phyloP scores from a whole-genome alignment of 2,797 vertebrate species.

The Cossypha niveicapilla region DNA sequence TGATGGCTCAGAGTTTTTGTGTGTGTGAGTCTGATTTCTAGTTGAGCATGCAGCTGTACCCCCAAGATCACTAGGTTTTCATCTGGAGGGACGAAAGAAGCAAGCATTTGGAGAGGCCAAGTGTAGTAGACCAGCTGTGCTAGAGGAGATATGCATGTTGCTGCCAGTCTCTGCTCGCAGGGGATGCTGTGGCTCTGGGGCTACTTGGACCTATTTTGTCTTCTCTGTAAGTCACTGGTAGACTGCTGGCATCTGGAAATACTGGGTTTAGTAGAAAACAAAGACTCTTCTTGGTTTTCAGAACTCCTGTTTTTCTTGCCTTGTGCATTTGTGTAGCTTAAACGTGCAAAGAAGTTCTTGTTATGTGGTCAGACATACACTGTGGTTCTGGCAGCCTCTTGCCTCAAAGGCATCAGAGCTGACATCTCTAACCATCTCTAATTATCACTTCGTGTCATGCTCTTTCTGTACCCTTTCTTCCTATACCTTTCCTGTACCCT shows the following conservation, averaged over 20 bases:
- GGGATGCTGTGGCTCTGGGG: not conserved
- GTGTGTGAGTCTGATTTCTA: not conserved
- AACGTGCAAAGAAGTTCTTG: not conserved
- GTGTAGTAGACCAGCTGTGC: not conserved
- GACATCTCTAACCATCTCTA: not conserved
- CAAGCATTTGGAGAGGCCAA: not conserved
- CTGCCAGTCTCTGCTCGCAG: not conserved
- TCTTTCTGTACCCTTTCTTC: not conserved
- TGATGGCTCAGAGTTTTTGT: not conserved
- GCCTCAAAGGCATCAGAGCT: not conserved
- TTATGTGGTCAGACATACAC: not conserved
- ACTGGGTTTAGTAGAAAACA: not conserved
- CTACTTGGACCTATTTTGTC: not conserved
- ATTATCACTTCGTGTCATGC: not conserved
- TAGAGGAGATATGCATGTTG: not conserved
- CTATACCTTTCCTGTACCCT: not conserved
- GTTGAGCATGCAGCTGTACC: rapidly evolving
- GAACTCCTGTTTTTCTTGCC: not conserved
- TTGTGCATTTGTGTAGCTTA: not conserved
- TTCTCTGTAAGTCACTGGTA: not conserved
- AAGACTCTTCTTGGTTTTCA: not conserved
- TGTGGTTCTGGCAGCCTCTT: not conserved
- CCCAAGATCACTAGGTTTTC: not conserved
- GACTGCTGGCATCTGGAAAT: not conserved
- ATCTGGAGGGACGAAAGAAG: not conserved